Evolutionary conservation across 2,888 invertebrate genomes (phyloP).

Genomic region (Tipula helvola): DNA sequence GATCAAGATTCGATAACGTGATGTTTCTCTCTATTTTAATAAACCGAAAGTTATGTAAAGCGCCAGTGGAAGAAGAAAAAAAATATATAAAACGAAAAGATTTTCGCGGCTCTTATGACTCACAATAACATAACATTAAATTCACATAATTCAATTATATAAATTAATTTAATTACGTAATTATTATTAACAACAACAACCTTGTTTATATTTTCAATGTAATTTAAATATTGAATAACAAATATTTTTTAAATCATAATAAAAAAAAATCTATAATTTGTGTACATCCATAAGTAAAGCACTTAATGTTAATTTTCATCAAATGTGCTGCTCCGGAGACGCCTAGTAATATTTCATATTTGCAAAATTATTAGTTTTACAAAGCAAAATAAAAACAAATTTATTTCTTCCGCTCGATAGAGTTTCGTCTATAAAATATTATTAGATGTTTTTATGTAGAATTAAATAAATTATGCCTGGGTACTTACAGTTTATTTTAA

Average conservation of each 20-base stretch:
- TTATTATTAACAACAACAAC: background rate
- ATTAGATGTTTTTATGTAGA: background rate
- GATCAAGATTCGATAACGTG: too few relatives aligned
- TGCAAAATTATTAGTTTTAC: background rate
- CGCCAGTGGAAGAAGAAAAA: too few relatives aligned
- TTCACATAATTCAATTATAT: background rate
- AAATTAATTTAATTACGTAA: background rate
- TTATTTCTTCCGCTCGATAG: background rate
- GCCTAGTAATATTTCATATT: background rate
- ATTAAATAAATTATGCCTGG: background rate
- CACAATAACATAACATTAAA: background rate
- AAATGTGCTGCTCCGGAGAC: background rate
- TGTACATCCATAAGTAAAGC: background rate
- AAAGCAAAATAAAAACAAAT: background rate
- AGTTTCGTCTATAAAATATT: background rate
- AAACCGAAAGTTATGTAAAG: too few relatives aligned
- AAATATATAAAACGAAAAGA: too few relatives aligned
- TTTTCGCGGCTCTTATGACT: too few relatives aligned
- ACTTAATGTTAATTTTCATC: background rate
- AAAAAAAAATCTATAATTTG: background rate
- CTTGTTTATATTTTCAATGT: background rate
- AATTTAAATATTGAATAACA: background rate
- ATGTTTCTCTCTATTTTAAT: too few relatives aligned
- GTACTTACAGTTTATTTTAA: background rate
- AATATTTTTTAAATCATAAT: background rate